These are phyloP conservation scores for Emydoidea blandingii DNA, from an alignment of 2,797 vertebrate species.

Conservation along the genomic window DNA sequence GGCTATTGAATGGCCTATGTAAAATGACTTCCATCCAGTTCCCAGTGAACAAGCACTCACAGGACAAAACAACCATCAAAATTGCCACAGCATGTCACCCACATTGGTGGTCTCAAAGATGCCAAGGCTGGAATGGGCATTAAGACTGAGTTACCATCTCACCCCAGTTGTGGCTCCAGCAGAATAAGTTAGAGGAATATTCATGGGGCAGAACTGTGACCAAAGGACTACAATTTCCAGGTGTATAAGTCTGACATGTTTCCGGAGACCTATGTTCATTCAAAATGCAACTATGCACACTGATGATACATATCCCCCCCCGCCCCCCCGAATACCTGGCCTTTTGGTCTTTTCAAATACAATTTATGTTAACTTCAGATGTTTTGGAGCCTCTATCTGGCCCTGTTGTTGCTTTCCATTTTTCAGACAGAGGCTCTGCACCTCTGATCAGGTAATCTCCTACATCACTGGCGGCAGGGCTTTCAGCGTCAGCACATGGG, in stretches of 20 bases:
- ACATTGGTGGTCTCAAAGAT: not conserved
- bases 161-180: rapidly evolving
- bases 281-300: not conserved
- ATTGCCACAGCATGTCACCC: not conserved
- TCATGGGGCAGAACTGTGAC: not conserved
- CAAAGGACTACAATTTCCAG: not conserved
- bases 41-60: not conserved
- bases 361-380: not conserved
- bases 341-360: not conserved
- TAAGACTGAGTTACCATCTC: not conserved
- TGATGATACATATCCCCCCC: not conserved
- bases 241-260: not conserved
- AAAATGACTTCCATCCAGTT: not conserved
- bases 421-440: not conserved
- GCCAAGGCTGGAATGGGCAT: not conserved
- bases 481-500: not conserved
- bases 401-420: not conserved
- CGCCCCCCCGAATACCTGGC: not conserved
- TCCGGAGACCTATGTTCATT: not conserved
- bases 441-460: not conserved
- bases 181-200: not conserved
- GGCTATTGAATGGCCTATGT: not conserved
- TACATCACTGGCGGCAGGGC: not conserved
- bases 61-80: not conserved
- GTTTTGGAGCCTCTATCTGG: not conserved